Conservation (phyloP, 2,113 vertebrate genomes). For the Entelurus aequoreus region DNA sequence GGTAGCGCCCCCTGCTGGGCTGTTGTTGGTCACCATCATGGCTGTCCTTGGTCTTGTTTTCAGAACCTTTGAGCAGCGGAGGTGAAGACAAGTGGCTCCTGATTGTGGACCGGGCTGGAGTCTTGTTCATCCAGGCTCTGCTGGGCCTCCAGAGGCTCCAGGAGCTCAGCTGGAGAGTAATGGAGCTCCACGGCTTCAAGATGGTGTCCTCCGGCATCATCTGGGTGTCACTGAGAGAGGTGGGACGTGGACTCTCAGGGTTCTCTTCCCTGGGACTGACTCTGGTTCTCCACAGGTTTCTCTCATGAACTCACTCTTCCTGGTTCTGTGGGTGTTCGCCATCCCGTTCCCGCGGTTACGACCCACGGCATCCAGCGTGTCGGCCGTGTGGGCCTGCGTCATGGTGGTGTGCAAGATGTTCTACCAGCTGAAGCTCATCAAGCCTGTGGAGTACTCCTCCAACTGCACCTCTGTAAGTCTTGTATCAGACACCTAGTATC, state of each 20-base stretch:
- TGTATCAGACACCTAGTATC: no score
- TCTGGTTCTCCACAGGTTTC: constrained; percentile 61
- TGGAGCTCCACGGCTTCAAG: constrained; percentile 76
- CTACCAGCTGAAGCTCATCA: constrained; percentile 76
- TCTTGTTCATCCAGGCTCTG: constrained; percentile 63
- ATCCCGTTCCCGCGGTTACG: constrained; percentile 65
- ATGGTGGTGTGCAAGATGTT: constrained; percentile 78
- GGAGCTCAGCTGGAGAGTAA: constrained; percentile 64
- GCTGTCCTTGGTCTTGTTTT: not conserved
- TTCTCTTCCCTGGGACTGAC: not conserved
- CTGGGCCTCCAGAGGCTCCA: constrained; percentile 52
- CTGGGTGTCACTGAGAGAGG: constrained; percentile 75
- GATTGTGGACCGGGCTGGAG: constrained; percentile 61
- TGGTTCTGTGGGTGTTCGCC: constrained; percentile 71
- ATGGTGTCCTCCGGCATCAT: constrained; percentile 65
- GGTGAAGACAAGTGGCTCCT: constrained; percentile 55
- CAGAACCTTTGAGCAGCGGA: constrained; percentile 38
- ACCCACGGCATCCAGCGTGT: constrained; percentile 62
- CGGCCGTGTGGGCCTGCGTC: constrained; percentile 72
- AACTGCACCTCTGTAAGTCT: constrained; percentile 73
- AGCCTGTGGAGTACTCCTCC: constrained; percentile 68
- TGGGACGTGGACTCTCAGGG: constrained; percentile 11
- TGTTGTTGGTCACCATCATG: not conserved
- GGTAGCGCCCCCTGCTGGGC: constrained; percentile 27
- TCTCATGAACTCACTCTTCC: constrained; percentile 71